phyloP scores from a whole-genome alignment of 2,888 invertebrate genomes.

The Cerastis leucographa region DNA sequence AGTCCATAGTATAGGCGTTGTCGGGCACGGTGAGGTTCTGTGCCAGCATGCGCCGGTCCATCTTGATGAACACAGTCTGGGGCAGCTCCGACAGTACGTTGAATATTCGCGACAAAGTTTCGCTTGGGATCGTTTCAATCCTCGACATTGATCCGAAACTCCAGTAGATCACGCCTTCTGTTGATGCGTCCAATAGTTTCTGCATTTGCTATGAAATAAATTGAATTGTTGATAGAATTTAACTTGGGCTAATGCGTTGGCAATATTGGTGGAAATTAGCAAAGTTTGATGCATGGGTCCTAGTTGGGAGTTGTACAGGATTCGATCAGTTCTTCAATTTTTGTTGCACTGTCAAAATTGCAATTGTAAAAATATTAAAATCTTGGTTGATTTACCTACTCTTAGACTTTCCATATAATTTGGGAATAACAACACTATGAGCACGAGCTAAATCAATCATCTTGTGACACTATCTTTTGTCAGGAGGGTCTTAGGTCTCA shows the following conservation, averaged over 20 bases:
- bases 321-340: background rate
- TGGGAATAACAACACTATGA: constrained; percentile 68
- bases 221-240: constrained; percentile 14
- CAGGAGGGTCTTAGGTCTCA: constrained; percentile 79
- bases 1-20: constrained; percentile 87
- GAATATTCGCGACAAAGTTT: constrained; percentile 86
- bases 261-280: background rate
- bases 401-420: constrained; percentile 66
- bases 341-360: background rate
- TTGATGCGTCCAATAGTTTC: constrained; percentile 83
- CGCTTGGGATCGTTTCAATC: constrained; percentile 88
- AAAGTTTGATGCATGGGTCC: background rate
- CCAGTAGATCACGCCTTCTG: constrained; percentile 90
- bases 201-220: constrained; percentile 81
- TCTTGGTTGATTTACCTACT: background rate
- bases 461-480: constrained; percentile 78
- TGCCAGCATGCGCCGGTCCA: constrained; percentile 86
- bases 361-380: background rate
- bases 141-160: constrained; percentile 91
- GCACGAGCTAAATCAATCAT: constrained; percentile 64
- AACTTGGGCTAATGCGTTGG: background rate
- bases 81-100: constrained; percentile 88
- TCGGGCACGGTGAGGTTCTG: constrained; percentile 86
- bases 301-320: background rate
- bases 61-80: constrained; percentile 90